Percentiles rank a stretch among this genome's conserved stretches.
These are phyloP conservation scores for Poeciliopsis occidentalis DNA, from an alignment of 2,113 vertebrate genomes.

Conservation along the genomic window DNA sequence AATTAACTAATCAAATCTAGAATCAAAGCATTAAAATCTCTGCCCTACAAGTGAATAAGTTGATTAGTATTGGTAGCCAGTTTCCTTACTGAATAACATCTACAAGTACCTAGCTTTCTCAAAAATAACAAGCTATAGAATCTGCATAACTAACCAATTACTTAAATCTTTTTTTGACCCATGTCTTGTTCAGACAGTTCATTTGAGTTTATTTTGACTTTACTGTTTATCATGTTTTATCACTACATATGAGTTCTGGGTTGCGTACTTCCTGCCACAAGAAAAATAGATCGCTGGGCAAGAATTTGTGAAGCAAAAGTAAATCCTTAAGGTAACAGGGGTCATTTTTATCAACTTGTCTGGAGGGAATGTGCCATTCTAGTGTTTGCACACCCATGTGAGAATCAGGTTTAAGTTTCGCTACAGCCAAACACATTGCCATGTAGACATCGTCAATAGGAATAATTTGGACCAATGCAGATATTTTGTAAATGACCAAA, in stretches of 20 bases:
- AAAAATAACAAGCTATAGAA: background rate
- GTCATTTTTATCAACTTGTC: conserved; percentile 46
- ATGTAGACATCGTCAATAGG: conserved; percentile 70
- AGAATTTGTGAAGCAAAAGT: conserved; percentile 78
- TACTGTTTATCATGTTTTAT: background rate
- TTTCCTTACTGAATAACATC: too few species aligned
- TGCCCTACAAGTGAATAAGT: too few species aligned
- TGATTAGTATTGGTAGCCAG: too few species aligned
- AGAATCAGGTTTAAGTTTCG: conserved; percentile 48
- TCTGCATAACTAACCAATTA: background rate
- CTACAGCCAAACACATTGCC: conserved; percentile 76
- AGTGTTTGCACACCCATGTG: conserved; percentile 60
- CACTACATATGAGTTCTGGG: conserved; percentile 47
- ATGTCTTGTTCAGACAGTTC: background rate
- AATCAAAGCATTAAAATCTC: too few species aligned
- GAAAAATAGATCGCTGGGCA: conserved; percentile 64
- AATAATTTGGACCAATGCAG: conserved; percentile 38
- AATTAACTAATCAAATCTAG: too few species aligned
- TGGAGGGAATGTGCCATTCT: conserved; percentile 28
- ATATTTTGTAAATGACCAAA: conserved; percentile 63
- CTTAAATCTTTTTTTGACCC: background rate
- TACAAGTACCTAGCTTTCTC: too few species aligned
- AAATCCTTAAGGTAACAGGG: conserved; percentile 80
- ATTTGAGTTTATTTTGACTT: background rate
- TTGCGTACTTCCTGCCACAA: conserved; percentile 78